A percentile compares a stretch with the other conserved stretches of the same genome.
Conservation (phyloP, 1,140 invertebrate genomes). For the Drosophila albomicans region DNA sequence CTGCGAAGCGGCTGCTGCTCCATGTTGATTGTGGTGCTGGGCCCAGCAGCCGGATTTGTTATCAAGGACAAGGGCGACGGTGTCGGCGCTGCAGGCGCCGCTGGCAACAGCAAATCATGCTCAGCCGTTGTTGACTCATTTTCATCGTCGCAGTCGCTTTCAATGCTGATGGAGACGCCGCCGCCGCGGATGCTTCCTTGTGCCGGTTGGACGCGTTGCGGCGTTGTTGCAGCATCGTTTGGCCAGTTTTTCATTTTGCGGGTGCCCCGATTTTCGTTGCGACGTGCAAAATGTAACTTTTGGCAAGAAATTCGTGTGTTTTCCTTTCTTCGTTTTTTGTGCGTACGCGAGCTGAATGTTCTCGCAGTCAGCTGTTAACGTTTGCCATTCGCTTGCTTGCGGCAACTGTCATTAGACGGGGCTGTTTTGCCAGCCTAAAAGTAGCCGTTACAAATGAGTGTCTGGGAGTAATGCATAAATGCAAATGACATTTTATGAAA, state of each 20-base stretch:
- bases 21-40: constrained; percentile 48
- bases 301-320: constrained; percentile 14
- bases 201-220: constrained; percentile 37
- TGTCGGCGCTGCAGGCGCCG: constrained; percentile 7
- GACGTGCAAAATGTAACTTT: constrained; percentile 12
- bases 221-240: constrained; percentile 51
- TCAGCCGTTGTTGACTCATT: constrained; percentile 77
- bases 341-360: constrained; percentile 29
- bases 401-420: not conserved
- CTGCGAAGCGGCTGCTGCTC: constrained; percentile 49
- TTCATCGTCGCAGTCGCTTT: constrained; percentile 62
- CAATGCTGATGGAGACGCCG: constrained; percentile 62
- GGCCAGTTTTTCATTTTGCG: constrained; percentile 61
- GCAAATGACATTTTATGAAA: not conserved
- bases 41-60: constrained; percentile 29
- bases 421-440: not conserved
- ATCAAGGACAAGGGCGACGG: constrained; percentile 26
- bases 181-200: constrained; percentile 1
- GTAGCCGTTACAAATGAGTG: constrained; percentile 15
- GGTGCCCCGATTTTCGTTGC: not conserved
- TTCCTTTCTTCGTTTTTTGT: constrained; percentile 22
- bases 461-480: too few species aligned
- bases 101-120: constrained; percentile 62
- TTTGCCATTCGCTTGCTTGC: constrained; percentile 29
- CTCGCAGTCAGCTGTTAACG: constrained; percentile 34